phyloP scores from a whole-genome alignment of 37 sponge, comb jelly and placozoan species.

The Axinella damicornis region DNA sequence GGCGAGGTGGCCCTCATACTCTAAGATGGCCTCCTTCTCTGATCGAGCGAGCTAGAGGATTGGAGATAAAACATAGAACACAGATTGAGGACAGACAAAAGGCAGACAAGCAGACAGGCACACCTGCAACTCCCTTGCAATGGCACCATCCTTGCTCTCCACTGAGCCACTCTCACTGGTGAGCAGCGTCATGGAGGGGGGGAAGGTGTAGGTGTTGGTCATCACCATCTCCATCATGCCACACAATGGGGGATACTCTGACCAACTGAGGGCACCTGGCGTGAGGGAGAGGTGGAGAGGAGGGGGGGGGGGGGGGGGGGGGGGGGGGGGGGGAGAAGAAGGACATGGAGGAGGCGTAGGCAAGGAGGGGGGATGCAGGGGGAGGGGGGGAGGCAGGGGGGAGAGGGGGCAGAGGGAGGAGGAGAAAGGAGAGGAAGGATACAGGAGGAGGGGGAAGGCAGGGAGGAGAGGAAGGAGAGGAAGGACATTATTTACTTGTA shows the following conservation, averaged over 20 bases:
- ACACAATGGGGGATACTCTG: constrained; percentile 84
- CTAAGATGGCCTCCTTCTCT: constrained; percentile 90
- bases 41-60: constrained; percentile 11
- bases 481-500: no score
- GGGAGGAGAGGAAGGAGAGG: no score
- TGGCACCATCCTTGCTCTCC: constrained; percentile 58
- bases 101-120: not conserved
- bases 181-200: constrained; percentile 63
- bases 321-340: no score
- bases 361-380: not conserved
- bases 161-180: constrained; percentile 36
- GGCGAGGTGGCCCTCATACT: constrained; percentile 89
- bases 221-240: constrained; percentile 99
- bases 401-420: not conserved
- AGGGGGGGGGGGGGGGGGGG: not conserved
- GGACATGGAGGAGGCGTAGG: not conserved
- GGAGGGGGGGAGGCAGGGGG: no score
- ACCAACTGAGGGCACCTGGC: constrained; percentile 79
- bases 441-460: no score
- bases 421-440: no score
- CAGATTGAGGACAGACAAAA: no score
- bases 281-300: not conserved
- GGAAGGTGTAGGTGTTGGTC: constrained; percentile 87
- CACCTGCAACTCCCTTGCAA: constrained; percentile 60
- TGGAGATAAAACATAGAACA: not conserved